Evolutionary conservation across 2,888 invertebrate genomes (phyloP).

Genomic region (Coecobrya sp.): DNA sequence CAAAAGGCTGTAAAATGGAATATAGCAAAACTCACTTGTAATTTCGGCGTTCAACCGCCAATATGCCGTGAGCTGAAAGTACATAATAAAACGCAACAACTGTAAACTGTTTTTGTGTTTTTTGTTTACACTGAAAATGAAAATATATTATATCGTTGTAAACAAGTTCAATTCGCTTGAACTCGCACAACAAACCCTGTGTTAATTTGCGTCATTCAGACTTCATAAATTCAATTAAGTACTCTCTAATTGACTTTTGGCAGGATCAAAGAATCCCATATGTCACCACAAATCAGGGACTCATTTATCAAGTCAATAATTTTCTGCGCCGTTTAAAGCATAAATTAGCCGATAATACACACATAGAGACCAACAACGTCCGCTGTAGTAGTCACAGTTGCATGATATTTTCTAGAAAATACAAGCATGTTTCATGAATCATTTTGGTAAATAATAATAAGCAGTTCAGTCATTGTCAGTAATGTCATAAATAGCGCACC

Average conservation of each 20-base stretch:
- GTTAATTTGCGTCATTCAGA: not conserved
- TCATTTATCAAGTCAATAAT: not conserved
- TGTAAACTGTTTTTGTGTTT: no score
- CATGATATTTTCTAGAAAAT: not conserved
- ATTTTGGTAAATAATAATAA: not conserved
- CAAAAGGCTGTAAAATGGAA: not conserved
- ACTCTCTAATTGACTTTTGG: constrained; percentile 18
- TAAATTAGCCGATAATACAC: not conserved
- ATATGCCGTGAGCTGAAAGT: no score
- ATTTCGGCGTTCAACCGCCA: no score
- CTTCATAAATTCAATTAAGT: constrained; percentile 14
- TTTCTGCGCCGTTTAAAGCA: not conserved
- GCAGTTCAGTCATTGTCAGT: not conserved
- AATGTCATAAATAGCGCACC: no score
- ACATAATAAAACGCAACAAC: no score
- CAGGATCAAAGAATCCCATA: not conserved
- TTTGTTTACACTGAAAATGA: no score
- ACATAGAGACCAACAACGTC: no score
- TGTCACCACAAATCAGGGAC: constrained; percentile 8
- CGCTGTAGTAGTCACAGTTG: not conserved
- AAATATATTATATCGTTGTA: no score
- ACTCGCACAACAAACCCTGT: not conserved
- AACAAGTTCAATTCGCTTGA: not conserved
- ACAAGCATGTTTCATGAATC: not conserved
- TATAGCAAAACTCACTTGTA: no score